phyloP scores from a whole-genome alignment of 1,140 invertebrate species.

The Cyrtorhinus lividipennis region DNA sequence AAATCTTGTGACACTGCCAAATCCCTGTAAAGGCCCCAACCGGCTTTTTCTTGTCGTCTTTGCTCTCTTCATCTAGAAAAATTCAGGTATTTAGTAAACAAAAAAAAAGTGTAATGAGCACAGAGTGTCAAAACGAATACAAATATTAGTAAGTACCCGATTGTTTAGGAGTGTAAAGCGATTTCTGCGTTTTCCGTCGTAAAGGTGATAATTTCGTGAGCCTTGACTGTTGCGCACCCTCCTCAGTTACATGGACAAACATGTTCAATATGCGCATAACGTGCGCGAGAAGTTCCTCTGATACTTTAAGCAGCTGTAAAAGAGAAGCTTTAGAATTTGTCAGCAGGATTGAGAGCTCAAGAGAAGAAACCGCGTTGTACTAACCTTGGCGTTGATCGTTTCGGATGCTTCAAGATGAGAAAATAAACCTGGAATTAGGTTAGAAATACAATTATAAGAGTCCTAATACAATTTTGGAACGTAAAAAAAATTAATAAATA shows the following conservation, averaged over 20 bases:
- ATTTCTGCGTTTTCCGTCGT: conserved; percentile 31
- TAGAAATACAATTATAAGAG: no score
- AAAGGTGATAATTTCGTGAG: conserved; percentile 36
- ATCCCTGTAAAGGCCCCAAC: conserved; percentile 48
- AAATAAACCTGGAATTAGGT: background rate
- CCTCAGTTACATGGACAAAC: conserved; percentile 60
- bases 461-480: no score
- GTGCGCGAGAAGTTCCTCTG: conserved; percentile 37
- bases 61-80: conserved; percentile 24
- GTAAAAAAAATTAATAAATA: no score
- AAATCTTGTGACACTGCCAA: conserved; percentile 62
- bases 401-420: background rate
- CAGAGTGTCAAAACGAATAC: no score
- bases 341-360: no score
- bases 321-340: background rate
- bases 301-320: background rate
- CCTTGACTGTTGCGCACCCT: conserved; percentile 32
- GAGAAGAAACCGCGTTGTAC: no score
- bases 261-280: conserved; percentile 55
- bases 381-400: background rate
- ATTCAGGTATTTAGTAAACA: no score
- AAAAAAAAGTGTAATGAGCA: no score
- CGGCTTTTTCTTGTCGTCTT: conserved; percentile 30
- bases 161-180: conserved; percentile 25
- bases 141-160: background rate